Evolutionary conservation across 2,113 vertebrate genomes (phyloP).

Genomic region (Pimephales promelas): DNA sequence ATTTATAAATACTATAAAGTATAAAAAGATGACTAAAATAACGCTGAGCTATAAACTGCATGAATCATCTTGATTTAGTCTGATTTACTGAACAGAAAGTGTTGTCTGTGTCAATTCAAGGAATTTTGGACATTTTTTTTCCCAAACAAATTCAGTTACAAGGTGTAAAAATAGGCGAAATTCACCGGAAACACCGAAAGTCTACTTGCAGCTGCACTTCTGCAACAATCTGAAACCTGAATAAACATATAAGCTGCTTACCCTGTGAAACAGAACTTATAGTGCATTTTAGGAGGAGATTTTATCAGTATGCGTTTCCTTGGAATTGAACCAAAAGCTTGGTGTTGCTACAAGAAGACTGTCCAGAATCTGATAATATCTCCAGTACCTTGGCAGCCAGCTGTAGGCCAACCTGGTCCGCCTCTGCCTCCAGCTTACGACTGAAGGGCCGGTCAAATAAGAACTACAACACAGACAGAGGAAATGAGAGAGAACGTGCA

Average conservation of each 20-base stretch:
- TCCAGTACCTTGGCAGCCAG: constrained; percentile 90
- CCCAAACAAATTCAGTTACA: background rate
- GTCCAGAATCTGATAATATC: background rate
- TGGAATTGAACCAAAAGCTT: background rate
- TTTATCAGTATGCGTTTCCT: background rate
- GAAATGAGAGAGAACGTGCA: background rate
- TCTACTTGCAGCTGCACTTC: background rate
- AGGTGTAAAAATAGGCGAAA: background rate
- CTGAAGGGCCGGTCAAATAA: constrained; percentile 88
- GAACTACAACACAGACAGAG: constrained; percentile 74
- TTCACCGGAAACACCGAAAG: background rate
- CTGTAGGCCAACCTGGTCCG: constrained; percentile 89
- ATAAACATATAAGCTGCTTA: background rate
- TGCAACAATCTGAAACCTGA: background rate
- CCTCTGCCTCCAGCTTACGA: constrained; percentile 90
- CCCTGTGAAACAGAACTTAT: background rate
- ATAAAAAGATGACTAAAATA: background rate
- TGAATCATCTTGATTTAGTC: background rate
- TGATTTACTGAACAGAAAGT: background rate
- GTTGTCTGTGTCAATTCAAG: background rate
- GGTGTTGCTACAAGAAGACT: no score
- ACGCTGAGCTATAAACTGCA: background rate
- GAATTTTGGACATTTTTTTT: background rate
- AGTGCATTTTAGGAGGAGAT: background rate
- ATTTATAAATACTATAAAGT: background rate